Base-by-base conservation (phyloP, 1,140 invertebrate species). In the Eumeta japonica region DNA sequence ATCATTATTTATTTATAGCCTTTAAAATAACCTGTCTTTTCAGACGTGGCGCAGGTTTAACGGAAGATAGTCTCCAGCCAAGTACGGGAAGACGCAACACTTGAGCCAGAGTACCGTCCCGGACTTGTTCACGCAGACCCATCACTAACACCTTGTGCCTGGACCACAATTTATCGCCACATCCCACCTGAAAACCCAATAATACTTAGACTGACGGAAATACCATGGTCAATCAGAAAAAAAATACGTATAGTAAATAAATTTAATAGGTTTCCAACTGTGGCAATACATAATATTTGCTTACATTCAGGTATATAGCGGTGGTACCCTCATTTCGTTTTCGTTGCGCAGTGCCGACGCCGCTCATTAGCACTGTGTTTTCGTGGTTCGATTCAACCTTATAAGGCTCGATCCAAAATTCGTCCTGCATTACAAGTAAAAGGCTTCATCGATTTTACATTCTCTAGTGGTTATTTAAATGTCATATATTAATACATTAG, bases 161-260 rank as follows among this genome's bases (percentile, higher is more conserved):
- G 19, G 62, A 51, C 83, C 80, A 78, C 10, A 88, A 59, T 35
- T 79, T 79, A 3, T 79, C 78, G 3, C 81, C 81, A 58, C 87
- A 89, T 5, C 86, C 87, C 37, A 87, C 81, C 77, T 83, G 60
- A n/a, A 50, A 37, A n/a, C n/a, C n/a, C n/a, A n/a, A n/a, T n/a
- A n/a, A n/a, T n/a, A n/a, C n/a, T n/a, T 31, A 24, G n/a, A n/a
- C n/a, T n/a, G n/a, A n/a, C n/a, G n/a, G n/a, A n/a, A n/a, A n/a
- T n/a, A n/a, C n/a, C n/a, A n/a, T n/a, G n/a, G n/a, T n/a, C n/a
- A n/a, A n/a, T n/a, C n/a, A 24, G n/a, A 24, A 24, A 24, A 24
- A 24, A 24, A 24, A 24, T 24, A n/a, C 7, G 20, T 24, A 24
- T 7, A 24, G n/a, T 24, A 7, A 24, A 7, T 24, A 24, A 7